Conservation (phyloP, 2,888 invertebrate genomes). For the Diarsia brunnea region DNA sequence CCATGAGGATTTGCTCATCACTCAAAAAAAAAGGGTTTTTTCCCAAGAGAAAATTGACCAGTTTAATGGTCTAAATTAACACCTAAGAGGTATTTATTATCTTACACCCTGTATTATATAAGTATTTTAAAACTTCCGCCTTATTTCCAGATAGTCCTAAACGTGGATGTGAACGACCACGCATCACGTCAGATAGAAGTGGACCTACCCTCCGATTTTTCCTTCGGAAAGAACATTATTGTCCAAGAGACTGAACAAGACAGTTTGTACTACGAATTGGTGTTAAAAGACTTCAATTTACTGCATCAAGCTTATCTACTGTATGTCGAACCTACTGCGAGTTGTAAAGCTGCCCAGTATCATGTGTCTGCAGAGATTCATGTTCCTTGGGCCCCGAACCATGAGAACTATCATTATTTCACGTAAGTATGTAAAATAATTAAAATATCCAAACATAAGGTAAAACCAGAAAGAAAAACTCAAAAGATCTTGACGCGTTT, state of each 20-base stretch:
- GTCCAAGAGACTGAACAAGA: slow-evolving; percentile 90
- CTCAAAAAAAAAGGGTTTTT: too few relatives aligned
- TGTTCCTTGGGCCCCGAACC: slow-evolving; percentile 92
- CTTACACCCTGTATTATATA: too few relatives aligned
- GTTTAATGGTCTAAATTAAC: not conserved
- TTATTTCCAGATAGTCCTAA: slow-evolving; percentile 90
- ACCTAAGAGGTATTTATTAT: not conserved
- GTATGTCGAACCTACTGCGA: slow-evolving; percentile 89
- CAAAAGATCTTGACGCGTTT: not conserved
- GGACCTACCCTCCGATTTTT: slow-evolving; percentile 80
- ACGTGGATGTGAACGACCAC: slow-evolving; percentile 92
- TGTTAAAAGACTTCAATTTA: slow-evolving; percentile 89
- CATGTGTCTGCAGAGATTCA: slow-evolving; percentile 91
- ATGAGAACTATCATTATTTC: slow-evolving; percentile 91
- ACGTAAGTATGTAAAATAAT: slow-evolving; percentile 86
- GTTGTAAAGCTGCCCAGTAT: slow-evolving; percentile 83
- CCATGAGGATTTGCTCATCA: too few relatives aligned
- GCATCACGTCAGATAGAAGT: slow-evolving; percentile 81
- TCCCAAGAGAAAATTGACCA: not conserved
- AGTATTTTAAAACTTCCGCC: slow-evolving; percentile 27
- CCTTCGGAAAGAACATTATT: slow-evolving; percentile 79
- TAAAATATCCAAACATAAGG: not conserved
- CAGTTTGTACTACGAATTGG: slow-evolving; percentile 91
- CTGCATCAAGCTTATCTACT: slow-evolving; percentile 91
- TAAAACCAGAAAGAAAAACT: not conserved